Conservation (phyloP, 2,113 vertebrate species). For the Brienomyrus longianalis region DNA sequence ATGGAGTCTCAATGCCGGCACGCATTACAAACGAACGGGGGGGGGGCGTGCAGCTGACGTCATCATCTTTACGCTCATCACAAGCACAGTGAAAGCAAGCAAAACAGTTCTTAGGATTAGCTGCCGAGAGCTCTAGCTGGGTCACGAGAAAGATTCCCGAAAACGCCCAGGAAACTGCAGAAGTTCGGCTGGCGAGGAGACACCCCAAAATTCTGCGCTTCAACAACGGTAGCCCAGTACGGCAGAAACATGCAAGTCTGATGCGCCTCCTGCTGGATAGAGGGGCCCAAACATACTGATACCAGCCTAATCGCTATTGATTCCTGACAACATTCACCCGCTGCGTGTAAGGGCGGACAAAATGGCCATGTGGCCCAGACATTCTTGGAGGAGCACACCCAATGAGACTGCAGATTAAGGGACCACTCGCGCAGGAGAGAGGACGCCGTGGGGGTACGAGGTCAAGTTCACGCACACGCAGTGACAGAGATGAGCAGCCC, state of each 20-base stretch:
- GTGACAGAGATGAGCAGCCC: not conserved
- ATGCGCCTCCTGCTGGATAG: not conserved
- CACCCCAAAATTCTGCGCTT: not conserved
- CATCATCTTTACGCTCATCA: too few relatives aligned
- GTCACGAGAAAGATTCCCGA: not conserved
- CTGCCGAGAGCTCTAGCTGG: not conserved
- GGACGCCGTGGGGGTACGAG: not conserved
- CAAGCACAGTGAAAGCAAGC: not conserved
- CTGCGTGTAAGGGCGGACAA: not conserved
- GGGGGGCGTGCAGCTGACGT: not conserved
- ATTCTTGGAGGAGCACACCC: not conserved
- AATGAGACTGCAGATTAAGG: not conserved
- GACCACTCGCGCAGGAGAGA: not conserved
- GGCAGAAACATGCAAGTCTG: not conserved
- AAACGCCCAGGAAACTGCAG: not conserved
- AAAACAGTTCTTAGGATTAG: not conserved
- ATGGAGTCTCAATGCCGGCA: not conserved
- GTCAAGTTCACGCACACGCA: not conserved
- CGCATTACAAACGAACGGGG: not conserved
- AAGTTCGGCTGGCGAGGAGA: not conserved
- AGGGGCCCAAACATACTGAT: slow-evolving; percentile 18
- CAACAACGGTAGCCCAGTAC: not conserved
- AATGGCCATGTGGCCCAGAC: not conserved
- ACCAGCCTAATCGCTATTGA: slow-evolving; percentile 7
- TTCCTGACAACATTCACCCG: not conserved